These are phyloP conservation scores for Apocheima hispidaria DNA, from an alignment of 2,888 invertebrate genomes.

Conservation along the genomic window DNA sequence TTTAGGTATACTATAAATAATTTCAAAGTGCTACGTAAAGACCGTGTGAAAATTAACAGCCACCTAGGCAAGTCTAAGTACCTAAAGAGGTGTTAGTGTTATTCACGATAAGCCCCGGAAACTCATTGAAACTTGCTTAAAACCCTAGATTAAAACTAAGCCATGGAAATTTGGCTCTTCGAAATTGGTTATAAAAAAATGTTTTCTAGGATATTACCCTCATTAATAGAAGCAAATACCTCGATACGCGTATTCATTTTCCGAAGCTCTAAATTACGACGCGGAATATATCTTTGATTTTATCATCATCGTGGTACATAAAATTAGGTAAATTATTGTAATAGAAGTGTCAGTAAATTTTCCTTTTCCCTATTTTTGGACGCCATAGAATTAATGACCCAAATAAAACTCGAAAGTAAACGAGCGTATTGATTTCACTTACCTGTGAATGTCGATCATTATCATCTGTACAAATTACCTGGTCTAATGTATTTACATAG, in stretches of 20 bases:
- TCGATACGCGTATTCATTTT: too few species aligned
- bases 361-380: slow-evolving; percentile 5
- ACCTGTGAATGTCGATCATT: slow-evolving; percentile 37
- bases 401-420: slow-evolving; percentile 27
- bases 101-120: slow-evolving; percentile 40
- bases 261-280: slow-evolving; percentile 5
- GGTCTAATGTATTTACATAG: slow-evolving; percentile 55
- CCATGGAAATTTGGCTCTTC: slow-evolving; percentile 17
- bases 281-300: slow-evolving; percentile 12
- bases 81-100: slow-evolving; percentile 31
- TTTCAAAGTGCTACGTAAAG: background rate
- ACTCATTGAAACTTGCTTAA: slow-evolving; percentile 36
- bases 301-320: slow-evolving; percentile 10
- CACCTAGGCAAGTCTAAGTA: slow-evolving; percentile 27
- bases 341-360: slow-evolving; percentile 7
- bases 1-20: background rate
- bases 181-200: slow-evolving; percentile 27
- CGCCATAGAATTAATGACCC: slow-evolving; percentile 20
- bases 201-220: slow-evolving; percentile 10
- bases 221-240: background rate
- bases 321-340: slow-evolving; percentile 17
- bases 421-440: slow-evolving; percentile 33
- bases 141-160: slow-evolving; percentile 37
- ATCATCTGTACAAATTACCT: slow-evolving; percentile 52
- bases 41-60: slow-evolving; percentile 43